Conservation (phyloP, 2,113 vertebrate species). For the Galbula dea region DNA sequence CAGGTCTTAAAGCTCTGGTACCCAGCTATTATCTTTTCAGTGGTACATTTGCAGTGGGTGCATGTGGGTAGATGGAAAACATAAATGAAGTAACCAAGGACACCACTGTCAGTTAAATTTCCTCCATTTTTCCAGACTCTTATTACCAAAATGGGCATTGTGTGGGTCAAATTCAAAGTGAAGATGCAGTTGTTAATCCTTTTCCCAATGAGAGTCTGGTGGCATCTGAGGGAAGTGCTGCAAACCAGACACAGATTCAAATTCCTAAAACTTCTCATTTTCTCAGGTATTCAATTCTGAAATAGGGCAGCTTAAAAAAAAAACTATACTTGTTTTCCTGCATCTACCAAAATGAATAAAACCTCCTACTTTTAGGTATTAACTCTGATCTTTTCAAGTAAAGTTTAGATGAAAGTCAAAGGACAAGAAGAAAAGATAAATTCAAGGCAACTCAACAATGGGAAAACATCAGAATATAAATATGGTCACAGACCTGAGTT, state of each 20-base stretch:
- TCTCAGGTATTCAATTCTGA: background rate
- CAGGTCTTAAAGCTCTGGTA: background rate
- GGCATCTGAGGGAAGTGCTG: background rate
- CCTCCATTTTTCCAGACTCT: background rate
- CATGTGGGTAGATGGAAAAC: background rate
- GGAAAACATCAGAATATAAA: background rate
- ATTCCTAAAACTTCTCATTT: background rate
- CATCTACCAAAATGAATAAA: background rate
- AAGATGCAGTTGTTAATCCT: background rate
- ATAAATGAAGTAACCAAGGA: background rate
- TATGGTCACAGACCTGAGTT: background rate
- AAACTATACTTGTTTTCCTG: background rate
- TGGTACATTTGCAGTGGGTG: background rate
- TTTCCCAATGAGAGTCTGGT: accelerated
- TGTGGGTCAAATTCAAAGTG: background rate
- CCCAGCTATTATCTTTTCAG: background rate
- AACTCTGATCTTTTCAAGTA: background rate
- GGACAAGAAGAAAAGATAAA: background rate
- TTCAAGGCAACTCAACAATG: background rate
- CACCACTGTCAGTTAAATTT: background rate
- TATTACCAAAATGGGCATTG: background rate
- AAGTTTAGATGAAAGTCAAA: accelerated
- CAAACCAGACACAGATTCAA: background rate
- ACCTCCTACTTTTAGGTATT: background rate
- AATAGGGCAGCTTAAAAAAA: background rate